These are phyloP conservation scores for Syngnathoides biaculeatus DNA, from an alignment of 2,113 vertebrate species.

Conservation along the genomic window DNA sequence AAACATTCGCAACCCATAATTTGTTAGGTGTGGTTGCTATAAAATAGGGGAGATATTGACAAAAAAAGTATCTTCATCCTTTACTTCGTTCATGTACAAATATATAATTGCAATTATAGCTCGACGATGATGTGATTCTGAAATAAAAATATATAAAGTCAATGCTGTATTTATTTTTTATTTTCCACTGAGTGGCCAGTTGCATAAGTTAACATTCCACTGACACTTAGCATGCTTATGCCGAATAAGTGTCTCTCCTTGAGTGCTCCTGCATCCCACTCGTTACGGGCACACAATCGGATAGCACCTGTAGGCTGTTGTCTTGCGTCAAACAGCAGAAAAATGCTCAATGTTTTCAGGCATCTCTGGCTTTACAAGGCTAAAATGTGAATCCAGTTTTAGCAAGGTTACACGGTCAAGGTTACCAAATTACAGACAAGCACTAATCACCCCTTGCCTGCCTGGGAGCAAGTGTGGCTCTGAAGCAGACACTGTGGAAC, in stretches of 20 bases:
- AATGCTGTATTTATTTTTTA: constrained; percentile 10
- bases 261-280: constrained; percentile 50
- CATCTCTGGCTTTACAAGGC: constrained; percentile 61
- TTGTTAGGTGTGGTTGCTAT: not conserved
- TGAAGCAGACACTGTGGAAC: constrained; percentile 56
- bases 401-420: constrained; percentile 73
- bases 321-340: constrained; percentile 52
- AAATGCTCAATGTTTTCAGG: constrained; percentile 72
- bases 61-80: too few relatives aligned
- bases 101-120: too few relatives aligned
- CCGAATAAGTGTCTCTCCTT: constrained; percentile 67
- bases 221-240: constrained; percentile 62
- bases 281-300: constrained; percentile 57
- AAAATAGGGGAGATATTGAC: not conserved
- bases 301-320: constrained; percentile 56
- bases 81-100: too few relatives aligned
- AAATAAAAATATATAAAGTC: constrained; percentile 29
- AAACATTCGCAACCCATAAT: not conserved
- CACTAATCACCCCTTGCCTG: constrained; percentile 62
- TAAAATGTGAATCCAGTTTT: constrained; percentile 72
- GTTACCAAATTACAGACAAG: constrained; percentile 71
- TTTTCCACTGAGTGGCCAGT: constrained; percentile 39
- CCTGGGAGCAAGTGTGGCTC: constrained; percentile 65
- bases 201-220: constrained; percentile 52
- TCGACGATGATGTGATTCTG: not conserved